Conservation (phyloP, 2,113 vertebrate species). For the Anarhynchus alexandrinus region DNA sequence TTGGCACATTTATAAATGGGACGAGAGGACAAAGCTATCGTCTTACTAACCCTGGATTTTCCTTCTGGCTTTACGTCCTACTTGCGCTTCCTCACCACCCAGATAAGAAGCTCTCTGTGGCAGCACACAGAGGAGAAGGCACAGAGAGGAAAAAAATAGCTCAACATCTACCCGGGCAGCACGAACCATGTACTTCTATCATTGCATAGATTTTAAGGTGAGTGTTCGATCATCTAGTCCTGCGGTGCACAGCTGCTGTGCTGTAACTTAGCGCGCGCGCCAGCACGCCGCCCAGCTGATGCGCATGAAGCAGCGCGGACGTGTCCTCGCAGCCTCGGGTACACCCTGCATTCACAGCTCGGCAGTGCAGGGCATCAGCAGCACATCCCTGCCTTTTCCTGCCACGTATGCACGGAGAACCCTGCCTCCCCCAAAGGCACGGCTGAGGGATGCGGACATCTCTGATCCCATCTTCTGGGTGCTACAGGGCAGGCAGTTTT, state of each 20-base stretch:
- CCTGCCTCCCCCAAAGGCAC: not conserved
- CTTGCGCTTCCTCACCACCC: not conserved
- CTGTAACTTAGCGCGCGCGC: not conserved
- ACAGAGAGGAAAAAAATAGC: not conserved
- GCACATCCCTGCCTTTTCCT: not conserved
- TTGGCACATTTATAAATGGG: not conserved
- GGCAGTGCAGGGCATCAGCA: not conserved
- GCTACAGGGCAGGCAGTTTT: not conserved
- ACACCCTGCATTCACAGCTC: rapidly evolving
- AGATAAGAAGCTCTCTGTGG: not conserved
- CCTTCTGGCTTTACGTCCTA: not conserved
- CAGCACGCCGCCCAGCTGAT: not conserved
- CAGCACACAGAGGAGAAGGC: not conserved
- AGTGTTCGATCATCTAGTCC: not conserved
- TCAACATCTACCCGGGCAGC: not conserved
- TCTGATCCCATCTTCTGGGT: not conserved
- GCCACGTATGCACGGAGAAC: rapidly evolving
- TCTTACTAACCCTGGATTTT: not conserved
- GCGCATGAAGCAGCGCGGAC: rapidly evolving
- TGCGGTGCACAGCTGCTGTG: not conserved
- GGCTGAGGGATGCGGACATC: not conserved
- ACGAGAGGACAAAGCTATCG: not conserved
- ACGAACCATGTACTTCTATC: rapidly evolving
- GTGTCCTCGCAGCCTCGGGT: not conserved
- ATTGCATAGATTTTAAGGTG: not conserved